Evolutionary conservation across 2,797 vertebrate species (phyloP).

Genomic region (Telmatherina bonti): DNA sequence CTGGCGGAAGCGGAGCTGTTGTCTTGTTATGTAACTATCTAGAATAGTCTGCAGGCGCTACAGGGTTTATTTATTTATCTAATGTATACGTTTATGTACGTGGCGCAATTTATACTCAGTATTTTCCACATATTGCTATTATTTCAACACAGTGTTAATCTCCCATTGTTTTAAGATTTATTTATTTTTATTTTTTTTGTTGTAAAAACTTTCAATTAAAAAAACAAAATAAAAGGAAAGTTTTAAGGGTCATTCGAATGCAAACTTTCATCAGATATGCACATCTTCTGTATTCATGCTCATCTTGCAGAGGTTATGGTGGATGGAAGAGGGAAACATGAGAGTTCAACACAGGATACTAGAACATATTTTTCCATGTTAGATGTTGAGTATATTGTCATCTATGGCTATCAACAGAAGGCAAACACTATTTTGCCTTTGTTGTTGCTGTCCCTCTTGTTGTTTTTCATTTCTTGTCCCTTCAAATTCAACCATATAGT

Average conservation of each 20-base stretch:
- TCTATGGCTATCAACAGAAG: not conserved
- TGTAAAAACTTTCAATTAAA: no score
- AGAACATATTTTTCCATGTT: slow-evolving; percentile 15
- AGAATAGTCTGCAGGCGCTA: not conserved
- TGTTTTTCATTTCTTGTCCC: not conserved
- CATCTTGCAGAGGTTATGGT: slow-evolving; percentile 8
- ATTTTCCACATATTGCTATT: no score
- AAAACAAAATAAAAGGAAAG: no score
- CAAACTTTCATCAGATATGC: no score
- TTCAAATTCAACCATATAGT: not conserved
- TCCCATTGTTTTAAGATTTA: no score
- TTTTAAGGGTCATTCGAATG: no score
- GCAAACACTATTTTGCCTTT: not conserved
- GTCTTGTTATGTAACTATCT: slow-evolving; percentile 22
- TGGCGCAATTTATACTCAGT: no score
- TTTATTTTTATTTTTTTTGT: no score
- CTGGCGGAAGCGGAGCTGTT: slow-evolving; percentile 44
- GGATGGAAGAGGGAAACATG: not conserved
- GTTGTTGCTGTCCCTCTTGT: not conserved
- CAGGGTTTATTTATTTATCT: not conserved
- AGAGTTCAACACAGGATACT: not conserved
- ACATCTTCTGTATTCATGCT: not conserved
- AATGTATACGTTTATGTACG: no score
- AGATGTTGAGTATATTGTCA: no score
- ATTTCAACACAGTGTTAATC: no score